Evolutionary conservation across 2,888 invertebrate genomes (phyloP).

Genomic region (Synanthedon tipuliformis): DNA sequence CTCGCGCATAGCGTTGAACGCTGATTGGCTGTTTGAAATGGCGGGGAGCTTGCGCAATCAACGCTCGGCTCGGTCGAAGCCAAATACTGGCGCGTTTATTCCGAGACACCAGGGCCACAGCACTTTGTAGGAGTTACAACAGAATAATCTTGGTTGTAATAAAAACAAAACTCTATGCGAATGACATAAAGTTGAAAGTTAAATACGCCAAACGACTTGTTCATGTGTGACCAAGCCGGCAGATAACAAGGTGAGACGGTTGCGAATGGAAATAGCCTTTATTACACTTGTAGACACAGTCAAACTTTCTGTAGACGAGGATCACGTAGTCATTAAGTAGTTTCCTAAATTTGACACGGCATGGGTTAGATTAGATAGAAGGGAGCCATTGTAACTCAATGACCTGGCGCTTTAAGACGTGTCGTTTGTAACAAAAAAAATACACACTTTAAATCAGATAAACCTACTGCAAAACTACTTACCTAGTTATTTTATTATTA

Average conservation of each 20-base stretch:
- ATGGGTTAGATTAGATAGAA: slow-evolving; percentile 37
- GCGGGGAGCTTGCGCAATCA: slow-evolving; percentile 66
- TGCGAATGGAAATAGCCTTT: slow-evolving; percentile 25
- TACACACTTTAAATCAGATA: neutral
- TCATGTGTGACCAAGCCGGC: slow-evolving; percentile 43
- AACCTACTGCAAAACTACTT: too few species aligned
- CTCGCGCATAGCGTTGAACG: slow-evolving; percentile 28
- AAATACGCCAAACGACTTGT: slow-evolving; percentile 10
- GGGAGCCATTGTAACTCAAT: slow-evolving; percentile 33
- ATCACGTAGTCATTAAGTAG: slow-evolving; percentile 38
- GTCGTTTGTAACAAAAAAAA: too few species aligned
- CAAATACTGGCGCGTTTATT: slow-evolving; percentile 68
- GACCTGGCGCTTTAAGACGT: too few species aligned
- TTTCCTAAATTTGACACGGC: slow-evolving; percentile 56
- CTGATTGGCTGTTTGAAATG: slow-evolving; percentile 52
- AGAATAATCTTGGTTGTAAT: slow-evolving; percentile 5
- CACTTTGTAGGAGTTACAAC: slow-evolving; percentile 48
- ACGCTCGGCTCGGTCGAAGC: slow-evolving; percentile 48
- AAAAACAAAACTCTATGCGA: slow-evolving; percentile 17
- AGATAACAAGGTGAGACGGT: slow-evolving; percentile 37
- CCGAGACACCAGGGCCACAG: slow-evolving; percentile 66
- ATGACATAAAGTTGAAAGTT: slow-evolving; percentile 11
- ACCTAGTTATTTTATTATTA: too few species aligned
- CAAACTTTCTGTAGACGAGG: slow-evolving; percentile 8
- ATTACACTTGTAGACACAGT: slow-evolving; percentile 9